Evolutionary conservation across 1,140 invertebrate genomes (phyloP), one percentile per base, ranked within the genome.

Genomic region (Drosophila lacteicornis): DNA sequence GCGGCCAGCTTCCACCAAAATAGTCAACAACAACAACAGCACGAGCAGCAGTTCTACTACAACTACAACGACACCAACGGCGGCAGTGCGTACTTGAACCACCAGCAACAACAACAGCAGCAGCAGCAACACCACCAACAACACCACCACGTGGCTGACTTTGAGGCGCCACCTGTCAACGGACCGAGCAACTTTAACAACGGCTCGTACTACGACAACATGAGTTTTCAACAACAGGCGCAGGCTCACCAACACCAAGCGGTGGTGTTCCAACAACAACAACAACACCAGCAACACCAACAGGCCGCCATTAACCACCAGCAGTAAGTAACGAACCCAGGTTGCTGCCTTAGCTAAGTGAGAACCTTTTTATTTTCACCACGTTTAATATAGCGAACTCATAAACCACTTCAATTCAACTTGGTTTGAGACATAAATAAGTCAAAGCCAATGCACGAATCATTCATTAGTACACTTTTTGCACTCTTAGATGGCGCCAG

Each of bases 191-290:
- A 82, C 63, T 92, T 91, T 33, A 92, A 92, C 50, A 91, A 76
- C n/a, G 74, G 79, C 27, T 63, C 80, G 30, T 92, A 92, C 45
- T 92, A 92, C 59, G 91, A 92, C 25, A 91, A 92, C 36, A 83
- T 92, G 74, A 91, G 67, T 79, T 92, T 90, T 55, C 91, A 91
- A 63, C 82, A 91, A 27, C 75, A 75, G 22, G 63, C 67, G 7
- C 68, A 55, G 33, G 67, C 63, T 38, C 68, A 75, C 58, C 85
- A 88, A 61, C 84, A 88, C 50, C 84, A 88, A 11, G 73, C 84
- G 2, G 85, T 81, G 3, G 75, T 82, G 1, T 88, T 88, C 63
- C 85, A 87, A 62, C 82, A 85, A 57, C 80, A 83, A 17, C 81
- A 82, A 13, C 82, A 85, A 19, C 83, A 87, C 33, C 81, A 84